A percentile compares a stretch with the other conserved stretches of the same genome.
Conservation (phyloP, 2,888 invertebrate genomes). For the Clunio marinus region DNA sequence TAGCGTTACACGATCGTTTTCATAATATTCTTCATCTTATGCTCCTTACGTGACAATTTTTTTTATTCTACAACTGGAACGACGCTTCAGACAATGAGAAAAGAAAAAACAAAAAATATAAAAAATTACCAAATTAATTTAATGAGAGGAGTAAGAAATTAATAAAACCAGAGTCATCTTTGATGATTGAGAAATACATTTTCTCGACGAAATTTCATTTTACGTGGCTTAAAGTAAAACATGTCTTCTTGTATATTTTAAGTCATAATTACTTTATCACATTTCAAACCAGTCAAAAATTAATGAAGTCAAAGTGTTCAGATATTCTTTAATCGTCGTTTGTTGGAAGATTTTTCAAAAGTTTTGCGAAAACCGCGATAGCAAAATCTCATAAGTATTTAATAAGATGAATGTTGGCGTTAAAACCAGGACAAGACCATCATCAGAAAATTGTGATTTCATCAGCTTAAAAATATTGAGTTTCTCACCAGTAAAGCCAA, state of each 20-base stretch:
- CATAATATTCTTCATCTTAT: too few relatives aligned
- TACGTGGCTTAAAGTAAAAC: constrained; percentile 6
- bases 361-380: neutral
- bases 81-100: too few relatives aligned
- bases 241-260: constrained; percentile 34
- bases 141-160: too few relatives aligned
- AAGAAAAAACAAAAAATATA: neutral
- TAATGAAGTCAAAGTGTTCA: constrained; percentile 26
- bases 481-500: too few relatives aligned
- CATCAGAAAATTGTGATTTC: constrained; percentile 18
- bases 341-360: constrained; percentile 19
- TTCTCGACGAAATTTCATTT: neutral
- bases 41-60: neutral
- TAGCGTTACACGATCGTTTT: neutral
- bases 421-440: neutral
- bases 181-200: neutral
- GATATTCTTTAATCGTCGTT: neutral
- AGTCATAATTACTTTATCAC: constrained; percentile 10
- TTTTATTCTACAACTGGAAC: too few relatives aligned
- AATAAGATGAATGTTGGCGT: neutral
- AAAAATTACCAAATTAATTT: neutral
- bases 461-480: neutral
- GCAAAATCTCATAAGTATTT: neutral
- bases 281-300: constrained; percentile 33
- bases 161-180: neutral